A percentile compares a stretch with the other conserved stretches of the same genome.
Conservation (phyloP, 2,797 vertebrate genomes). For the Pelodytes ibericus region DNA sequence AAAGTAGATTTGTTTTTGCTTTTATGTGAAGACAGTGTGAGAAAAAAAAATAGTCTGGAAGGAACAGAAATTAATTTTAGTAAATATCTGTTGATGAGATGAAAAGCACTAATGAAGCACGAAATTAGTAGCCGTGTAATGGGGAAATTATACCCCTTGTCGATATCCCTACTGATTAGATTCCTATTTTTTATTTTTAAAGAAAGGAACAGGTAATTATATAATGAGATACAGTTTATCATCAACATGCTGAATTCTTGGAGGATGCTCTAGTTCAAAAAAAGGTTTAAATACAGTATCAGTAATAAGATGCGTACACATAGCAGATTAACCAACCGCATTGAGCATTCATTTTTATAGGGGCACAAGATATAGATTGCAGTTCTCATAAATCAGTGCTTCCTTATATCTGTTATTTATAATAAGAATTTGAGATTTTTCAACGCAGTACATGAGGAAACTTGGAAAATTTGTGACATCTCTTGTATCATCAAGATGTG, state of each 20-base stretch:
- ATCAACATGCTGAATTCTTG: too few species aligned
- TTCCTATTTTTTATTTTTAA: not conserved
- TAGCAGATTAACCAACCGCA: too few species aligned
- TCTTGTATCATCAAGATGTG: too few species aligned
- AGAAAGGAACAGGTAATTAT: not conserved
- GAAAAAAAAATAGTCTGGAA: not conserved
- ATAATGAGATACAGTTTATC: not conserved
- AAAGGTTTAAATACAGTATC: not conserved
- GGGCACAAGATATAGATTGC: too few species aligned
- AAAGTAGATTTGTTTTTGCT: not conserved
- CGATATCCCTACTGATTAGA: slow-evolving; percentile 19
- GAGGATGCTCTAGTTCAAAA: not conserved
- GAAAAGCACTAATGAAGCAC: slow-evolving; percentile 42
- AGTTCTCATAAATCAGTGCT: too few species aligned
- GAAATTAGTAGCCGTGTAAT: slow-evolving; percentile 37
- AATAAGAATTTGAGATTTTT: too few species aligned
- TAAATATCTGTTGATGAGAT: slow-evolving; percentile 29
- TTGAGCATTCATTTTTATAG: too few species aligned
- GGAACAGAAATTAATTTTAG: slow-evolving; percentile 20
- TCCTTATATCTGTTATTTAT: too few species aligned
- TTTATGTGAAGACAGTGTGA: too few species aligned
- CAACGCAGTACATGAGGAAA: too few species aligned
- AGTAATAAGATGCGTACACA: not conserved
- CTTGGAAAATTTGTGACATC: too few species aligned
- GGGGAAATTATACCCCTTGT: slow-evolving; percentile 10